Conservation (phyloP, 2,113 vertebrate genomes). For the Stegastes partitus region DNA sequence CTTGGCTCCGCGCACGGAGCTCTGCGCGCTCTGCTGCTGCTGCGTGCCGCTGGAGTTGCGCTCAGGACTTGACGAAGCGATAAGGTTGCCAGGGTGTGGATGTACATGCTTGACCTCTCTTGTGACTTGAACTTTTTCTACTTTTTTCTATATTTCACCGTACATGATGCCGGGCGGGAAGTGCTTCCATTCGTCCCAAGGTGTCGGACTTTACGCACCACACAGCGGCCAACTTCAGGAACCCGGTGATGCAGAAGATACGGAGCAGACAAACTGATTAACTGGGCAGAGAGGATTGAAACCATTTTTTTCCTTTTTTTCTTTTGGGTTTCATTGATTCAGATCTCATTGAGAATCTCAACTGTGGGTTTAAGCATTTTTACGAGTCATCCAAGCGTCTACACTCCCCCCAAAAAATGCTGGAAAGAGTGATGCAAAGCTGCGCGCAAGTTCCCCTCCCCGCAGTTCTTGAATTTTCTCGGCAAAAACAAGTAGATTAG, state of each 20-base stretch:
- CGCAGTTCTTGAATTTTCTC: conserved; percentile 6
- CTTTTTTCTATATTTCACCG: conserved; percentile 1
- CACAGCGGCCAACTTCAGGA: conserved; percentile 64
- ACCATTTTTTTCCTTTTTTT: not conserved
- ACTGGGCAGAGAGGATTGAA: conserved; percentile 21
- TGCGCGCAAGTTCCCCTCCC: conserved; percentile 46
- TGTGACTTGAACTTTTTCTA: conserved; percentile 47
- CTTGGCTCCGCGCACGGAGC: conserved; percentile 13
- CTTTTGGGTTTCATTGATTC: not conserved
- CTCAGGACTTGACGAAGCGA: conserved; percentile 49
- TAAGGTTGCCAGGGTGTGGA: conserved; percentile 36
- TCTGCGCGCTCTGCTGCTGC: conserved; percentile 32
- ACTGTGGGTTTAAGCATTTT: not conserved
- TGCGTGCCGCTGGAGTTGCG: conserved; percentile 54
- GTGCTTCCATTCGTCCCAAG: not conserved
- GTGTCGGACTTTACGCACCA: conserved; percentile 47
- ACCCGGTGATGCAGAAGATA: conserved; percentile 39
- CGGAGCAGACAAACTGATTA: conserved; percentile 28
- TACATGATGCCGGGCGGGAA: conserved; percentile 10
- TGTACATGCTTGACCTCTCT: conserved; percentile 11
- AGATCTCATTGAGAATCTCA: not conserved
- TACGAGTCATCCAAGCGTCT: not conserved
- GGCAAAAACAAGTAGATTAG: conserved; percentile 18
- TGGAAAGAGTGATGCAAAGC: conserved; percentile 33
- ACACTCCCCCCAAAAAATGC: conserved; percentile 48